phyloP scores from a whole-genome alignment of 2,113 vertebrate genomes.

The Spheniscus mendiculus region DNA sequence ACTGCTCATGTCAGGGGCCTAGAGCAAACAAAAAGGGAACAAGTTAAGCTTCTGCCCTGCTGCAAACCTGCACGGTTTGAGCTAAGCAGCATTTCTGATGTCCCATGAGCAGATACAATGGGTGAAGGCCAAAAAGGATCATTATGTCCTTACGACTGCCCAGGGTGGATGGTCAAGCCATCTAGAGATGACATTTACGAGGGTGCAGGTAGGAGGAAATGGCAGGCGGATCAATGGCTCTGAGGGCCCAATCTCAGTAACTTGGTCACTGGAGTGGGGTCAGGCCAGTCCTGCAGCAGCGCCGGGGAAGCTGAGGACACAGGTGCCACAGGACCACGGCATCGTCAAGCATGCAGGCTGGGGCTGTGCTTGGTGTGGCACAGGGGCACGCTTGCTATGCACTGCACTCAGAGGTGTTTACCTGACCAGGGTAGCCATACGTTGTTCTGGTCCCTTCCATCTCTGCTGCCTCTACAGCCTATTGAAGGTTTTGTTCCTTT shows the following conservation, averaged over 20 bases:
- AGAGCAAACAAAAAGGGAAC: conserved; percentile 59
- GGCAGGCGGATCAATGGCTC: neutral
- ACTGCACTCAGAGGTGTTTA: neutral
- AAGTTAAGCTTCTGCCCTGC: conserved; percentile 9
- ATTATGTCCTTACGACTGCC: neutral
- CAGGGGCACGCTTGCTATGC: neutral
- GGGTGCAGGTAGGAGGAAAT: neutral
- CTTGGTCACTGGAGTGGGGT: rapidly evolving
- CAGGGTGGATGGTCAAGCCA: neutral
- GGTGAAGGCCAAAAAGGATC: neutral
- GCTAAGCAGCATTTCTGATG: neutral
- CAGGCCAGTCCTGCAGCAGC: neutral
- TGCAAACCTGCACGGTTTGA: rapidly evolving
- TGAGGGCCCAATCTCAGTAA: neutral
- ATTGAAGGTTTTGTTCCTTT: neutral
- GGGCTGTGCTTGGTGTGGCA: neutral
- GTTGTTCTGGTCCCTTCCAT: neutral
- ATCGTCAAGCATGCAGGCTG: neutral
- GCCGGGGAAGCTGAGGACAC: neutral
- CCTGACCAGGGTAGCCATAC: neutral
- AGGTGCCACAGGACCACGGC: too few relatives aligned
- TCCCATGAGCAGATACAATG: neutral
- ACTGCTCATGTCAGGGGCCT: conserved; percentile 99
- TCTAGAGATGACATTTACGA: neutral
- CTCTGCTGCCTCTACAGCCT: conserved; percentile 7